Percentiles rank a stretch among this genome's conserved stretches.
phyloP scores from a whole-genome alignment of 2,888 invertebrate genomes.

The Macaria notata region DNA sequence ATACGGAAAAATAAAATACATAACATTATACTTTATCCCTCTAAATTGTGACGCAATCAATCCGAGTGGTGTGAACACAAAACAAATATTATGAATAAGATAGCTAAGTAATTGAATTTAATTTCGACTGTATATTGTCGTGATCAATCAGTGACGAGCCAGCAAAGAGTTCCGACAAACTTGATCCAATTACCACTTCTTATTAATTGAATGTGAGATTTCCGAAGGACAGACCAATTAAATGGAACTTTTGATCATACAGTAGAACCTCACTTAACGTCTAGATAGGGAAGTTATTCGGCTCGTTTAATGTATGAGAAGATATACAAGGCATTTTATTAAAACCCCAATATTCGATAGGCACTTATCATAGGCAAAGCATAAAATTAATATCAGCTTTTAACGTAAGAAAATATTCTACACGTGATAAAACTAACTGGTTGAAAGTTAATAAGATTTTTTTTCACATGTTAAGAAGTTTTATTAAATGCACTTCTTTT shows the following conservation, averaged over 20 bases:
- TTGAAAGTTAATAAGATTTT: too few relatives aligned
- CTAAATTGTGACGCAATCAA: slow-evolving; percentile 1
- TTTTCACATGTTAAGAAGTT: too few relatives aligned
- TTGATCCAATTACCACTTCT: slow-evolving; percentile 60
- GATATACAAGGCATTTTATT: slow-evolving; percentile 47
- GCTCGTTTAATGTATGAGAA: slow-evolving; percentile 57
- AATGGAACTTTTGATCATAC: slow-evolving; percentile 64
- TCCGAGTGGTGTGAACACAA: slow-evolving; percentile 23
- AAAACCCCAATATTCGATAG: slow-evolving; percentile 36
- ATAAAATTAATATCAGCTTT: slow-evolving; percentile 51
- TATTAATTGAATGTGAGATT: slow-evolving; percentile 69
- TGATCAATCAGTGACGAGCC: slow-evolving; percentile 46
- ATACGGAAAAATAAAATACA: too few relatives aligned
- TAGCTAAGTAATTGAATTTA: slow-evolving; percentile 42
- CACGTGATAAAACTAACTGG: too few relatives aligned
- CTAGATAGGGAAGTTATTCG: slow-evolving; percentile 55
- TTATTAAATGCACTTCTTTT: too few relatives aligned
- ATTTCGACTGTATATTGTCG: slow-evolving; percentile 53
- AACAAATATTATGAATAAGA: slow-evolving; percentile 34
- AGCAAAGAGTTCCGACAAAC: slow-evolving; percentile 47
- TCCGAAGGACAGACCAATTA: slow-evolving; percentile 58
- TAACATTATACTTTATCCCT: too few relatives aligned
- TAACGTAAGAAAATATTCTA: slow-evolving; percentile 2
- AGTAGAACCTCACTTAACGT: slow-evolving; percentile 61
- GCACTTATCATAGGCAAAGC: slow-evolving; percentile 42